These are phyloP conservation scores for Malurus splendens DNA, from an alignment of 2,797 vertebrate genomes.

Conservation along the genomic window DNA sequence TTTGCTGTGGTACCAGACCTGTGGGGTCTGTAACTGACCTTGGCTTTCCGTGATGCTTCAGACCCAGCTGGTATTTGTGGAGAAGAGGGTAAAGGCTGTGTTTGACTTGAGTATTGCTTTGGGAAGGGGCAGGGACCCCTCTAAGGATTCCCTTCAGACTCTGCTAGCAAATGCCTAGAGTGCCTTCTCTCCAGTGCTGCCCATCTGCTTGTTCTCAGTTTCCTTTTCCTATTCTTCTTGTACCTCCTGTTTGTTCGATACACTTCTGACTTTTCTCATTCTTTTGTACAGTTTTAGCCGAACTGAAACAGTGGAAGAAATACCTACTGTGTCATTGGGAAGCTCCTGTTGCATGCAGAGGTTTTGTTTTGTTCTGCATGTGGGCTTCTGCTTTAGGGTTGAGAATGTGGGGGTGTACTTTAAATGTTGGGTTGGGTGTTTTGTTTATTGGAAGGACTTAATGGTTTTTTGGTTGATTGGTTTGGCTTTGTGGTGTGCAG, in stretches of 20 bases:
- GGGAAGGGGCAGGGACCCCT: background rate
- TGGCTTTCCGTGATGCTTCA: background rate
- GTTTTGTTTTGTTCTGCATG: background rate
- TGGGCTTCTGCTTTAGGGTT: background rate
- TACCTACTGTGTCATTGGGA: background rate
- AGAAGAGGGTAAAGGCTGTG: background rate
- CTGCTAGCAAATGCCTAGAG: background rate
- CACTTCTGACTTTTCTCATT: background rate
- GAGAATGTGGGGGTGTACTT: background rate
- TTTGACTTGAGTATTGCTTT: rapidly evolving
- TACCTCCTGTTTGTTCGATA: background rate
- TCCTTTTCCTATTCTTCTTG: background rate
- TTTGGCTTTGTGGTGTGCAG: conserved; percentile 15
- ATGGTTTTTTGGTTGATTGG: background rate
- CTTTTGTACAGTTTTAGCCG: background rate
- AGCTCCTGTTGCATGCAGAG: background rate
- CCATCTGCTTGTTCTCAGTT: background rate
- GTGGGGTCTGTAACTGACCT: background rate
- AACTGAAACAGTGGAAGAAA: background rate
- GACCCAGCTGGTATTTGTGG: background rate
- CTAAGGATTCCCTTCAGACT: background rate
- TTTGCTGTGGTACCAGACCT: background rate
- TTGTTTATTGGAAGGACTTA: background rate
- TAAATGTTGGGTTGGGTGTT: background rate
- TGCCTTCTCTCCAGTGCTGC: background rate